phyloP scores from a whole-genome alignment of 2,113 vertebrate genomes.

The Sceloporus tristichus region DNA sequence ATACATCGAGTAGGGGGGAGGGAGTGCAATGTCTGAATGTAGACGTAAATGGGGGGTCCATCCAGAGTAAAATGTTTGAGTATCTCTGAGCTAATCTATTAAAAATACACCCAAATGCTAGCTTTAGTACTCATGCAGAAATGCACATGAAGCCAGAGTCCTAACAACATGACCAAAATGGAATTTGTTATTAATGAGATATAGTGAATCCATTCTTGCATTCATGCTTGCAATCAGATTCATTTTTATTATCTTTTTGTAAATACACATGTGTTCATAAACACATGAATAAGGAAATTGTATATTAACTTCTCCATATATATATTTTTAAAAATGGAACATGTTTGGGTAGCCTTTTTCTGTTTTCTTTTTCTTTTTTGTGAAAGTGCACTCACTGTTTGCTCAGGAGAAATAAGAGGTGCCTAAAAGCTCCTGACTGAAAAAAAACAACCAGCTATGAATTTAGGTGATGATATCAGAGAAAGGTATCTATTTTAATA shows the following conservation, averaged over 20 bases:
- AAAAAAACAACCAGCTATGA: background rate
- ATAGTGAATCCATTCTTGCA: background rate
- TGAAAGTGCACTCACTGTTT: slow-evolving; percentile 3
- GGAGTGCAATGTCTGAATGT: too few species aligned
- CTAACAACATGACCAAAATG: background rate
- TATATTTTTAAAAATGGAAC: too few species aligned
- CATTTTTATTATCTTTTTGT: background rate
- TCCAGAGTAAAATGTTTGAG: too few species aligned
- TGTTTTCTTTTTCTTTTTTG: background rate
- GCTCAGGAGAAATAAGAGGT: background rate
- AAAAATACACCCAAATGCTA: background rate
- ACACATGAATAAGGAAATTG: background rate
- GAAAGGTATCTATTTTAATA: slow-evolving; percentile 11
- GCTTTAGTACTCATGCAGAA: background rate
- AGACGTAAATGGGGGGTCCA: too few species aligned
- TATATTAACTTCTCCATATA: background rate
- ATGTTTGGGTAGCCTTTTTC: background rate
- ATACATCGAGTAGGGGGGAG: too few species aligned
- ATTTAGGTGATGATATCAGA: slow-evolving; percentile 29
- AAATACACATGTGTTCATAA: background rate
- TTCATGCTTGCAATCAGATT: background rate
- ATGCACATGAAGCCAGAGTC: background rate
- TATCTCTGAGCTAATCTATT: too few species aligned
- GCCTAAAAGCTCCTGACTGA: background rate
- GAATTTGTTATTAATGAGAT: background rate